These are phyloP conservation scores for Bradysia coprophila DNA, from an alignment of 1,140 invertebrate genomes.

Conservation along the genomic window DNA sequence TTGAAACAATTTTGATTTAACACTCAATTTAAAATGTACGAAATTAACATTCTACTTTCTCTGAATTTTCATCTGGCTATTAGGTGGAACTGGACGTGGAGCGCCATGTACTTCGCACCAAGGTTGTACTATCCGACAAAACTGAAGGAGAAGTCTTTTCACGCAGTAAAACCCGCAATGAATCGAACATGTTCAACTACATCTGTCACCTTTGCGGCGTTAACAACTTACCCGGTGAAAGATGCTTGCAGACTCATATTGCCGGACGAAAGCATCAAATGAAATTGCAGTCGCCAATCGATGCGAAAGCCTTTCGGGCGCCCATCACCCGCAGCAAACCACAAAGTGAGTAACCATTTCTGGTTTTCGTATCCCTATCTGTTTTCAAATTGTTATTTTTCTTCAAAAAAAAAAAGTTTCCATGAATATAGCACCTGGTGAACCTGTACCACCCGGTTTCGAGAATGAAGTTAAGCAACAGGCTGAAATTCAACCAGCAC, in stretches of 20 bases:
- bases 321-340: neutral
- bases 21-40: no score
- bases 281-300: constrained; percentile 9
- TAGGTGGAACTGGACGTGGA: constrained; percentile 4
- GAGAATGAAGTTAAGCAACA: constrained; percentile 36
- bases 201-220: constrained; percentile 4
- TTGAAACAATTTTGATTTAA: no score
- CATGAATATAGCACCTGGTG: constrained; percentile 34
- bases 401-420: neutral
- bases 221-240: constrained; percentile 3
- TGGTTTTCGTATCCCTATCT: neutral
- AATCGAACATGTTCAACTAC: neutral
- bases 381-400: neutral
- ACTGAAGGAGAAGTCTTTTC: constrained; percentile 1
- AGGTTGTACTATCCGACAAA: constrained; percentile 3
- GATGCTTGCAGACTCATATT: constrained; percentile 16
- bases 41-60: no score
- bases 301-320: constrained; percentile 3
- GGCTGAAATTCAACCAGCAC: constrained; percentile 33
- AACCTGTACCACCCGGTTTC: constrained; percentile 49
- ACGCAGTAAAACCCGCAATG: neutral
- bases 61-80: no score
- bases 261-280: constrained; percentile 25
- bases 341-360: neutral
- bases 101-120: neutral